These are phyloP conservation scores for Micropoecilia bifurca DNA, from an alignment of 2,797 vertebrate species.

Conservation along the genomic window DNA sequence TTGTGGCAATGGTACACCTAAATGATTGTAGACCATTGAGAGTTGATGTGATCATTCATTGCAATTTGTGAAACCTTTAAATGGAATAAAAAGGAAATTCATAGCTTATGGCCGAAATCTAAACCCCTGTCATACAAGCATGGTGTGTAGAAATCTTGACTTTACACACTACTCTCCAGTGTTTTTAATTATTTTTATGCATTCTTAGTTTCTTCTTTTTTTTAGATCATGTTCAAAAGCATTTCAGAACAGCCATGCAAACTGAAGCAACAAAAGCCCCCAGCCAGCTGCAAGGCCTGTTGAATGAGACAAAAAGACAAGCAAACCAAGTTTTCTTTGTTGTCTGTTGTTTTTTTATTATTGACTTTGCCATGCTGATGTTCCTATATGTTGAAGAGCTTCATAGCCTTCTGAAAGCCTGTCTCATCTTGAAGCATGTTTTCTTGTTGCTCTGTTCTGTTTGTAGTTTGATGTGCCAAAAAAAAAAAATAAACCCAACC, in stretches of 20 bases:
- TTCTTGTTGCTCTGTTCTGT: slow-evolving; percentile 24
- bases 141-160: background rate
- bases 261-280: slow-evolving; percentile 5
- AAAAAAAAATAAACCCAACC: slow-evolving; percentile 7
- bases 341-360: slow-evolving; percentile 13
- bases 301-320: slow-evolving; percentile 20
- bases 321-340: background rate
- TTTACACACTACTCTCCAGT: background rate
- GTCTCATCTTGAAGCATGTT: slow-evolving; percentile 20
- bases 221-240: slow-evolving; percentile 27
- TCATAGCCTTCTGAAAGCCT: slow-evolving; percentile 15
- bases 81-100: background rate
- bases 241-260: slow-evolving; percentile 19
- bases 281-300: slow-evolving; percentile 31
- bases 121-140: background rate
- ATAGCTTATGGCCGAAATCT: background rate
- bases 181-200: slow-evolving; percentile 1
- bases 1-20: background rate
- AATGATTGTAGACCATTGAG: background rate
- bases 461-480: slow-evolving; percentile 26
- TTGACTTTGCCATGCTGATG: slow-evolving; percentile 17
- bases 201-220: background rate
- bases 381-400: slow-evolving; percentile 15
- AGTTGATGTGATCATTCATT: background rate
- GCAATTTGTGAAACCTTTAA: background rate